Evolutionary conservation across 2,888 invertebrate species (phyloP).

Genomic region (Anthoptus insignis): DNA sequence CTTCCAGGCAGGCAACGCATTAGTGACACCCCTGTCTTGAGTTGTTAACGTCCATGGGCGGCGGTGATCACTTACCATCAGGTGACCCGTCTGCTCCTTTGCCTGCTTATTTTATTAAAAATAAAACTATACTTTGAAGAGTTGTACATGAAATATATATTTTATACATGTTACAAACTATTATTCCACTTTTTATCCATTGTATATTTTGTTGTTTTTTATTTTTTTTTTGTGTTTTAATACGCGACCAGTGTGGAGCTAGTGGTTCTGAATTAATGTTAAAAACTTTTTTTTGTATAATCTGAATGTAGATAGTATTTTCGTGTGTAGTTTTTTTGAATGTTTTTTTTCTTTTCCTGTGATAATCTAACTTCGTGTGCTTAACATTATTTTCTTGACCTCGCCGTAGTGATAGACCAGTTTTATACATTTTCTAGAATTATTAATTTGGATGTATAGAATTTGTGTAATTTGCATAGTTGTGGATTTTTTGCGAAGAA

Average conservation of each 20-base stretch:
- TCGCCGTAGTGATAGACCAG: neutral
- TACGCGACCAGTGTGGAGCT: constrained; percentile 64
- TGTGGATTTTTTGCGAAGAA: too few relatives aligned
- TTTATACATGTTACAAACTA: neutral
- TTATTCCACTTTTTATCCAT: constrained; percentile 11
- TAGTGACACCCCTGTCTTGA: too few relatives aligned
- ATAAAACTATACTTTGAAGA: too few relatives aligned
- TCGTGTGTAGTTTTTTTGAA: constrained; percentile 21
- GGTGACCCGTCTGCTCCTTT: too few relatives aligned
- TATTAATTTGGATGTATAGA: neutral
- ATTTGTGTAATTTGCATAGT: neutral
- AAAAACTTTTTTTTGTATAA: constrained; percentile 49
- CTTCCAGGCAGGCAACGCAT: too few relatives aligned
- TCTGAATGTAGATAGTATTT: constrained; percentile 27
- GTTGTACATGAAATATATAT: too few relatives aligned
- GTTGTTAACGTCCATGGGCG: too few relatives aligned
- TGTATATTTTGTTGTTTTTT: constrained; percentile 54
- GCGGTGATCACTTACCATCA: too few relatives aligned
- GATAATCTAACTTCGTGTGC: constrained; percentile 21
- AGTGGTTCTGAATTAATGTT: constrained; percentile 48
- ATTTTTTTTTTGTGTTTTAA: constrained; percentile 68
- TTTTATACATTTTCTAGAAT: neutral
- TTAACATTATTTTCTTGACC: neutral
- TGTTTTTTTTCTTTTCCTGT: constrained; percentile 23
- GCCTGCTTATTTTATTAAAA: too few relatives aligned